These are phyloP conservation scores for Actenoides hombroni DNA, from an alignment of 2,113 vertebrate species.

Conservation along the genomic window DNA sequence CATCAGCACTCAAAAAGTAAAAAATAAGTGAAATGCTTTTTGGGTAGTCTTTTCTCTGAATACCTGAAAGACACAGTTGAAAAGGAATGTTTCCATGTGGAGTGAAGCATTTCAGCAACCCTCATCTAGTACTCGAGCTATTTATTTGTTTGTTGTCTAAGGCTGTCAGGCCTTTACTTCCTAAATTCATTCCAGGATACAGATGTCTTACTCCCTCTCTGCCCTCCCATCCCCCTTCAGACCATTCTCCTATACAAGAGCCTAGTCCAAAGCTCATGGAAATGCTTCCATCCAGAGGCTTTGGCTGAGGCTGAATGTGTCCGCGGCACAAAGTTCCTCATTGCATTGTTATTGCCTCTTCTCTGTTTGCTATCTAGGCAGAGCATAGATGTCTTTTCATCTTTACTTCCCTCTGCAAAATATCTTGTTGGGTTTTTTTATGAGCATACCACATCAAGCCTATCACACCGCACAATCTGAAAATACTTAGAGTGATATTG, in stretches of 20 bases:
- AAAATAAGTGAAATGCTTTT: neutral
- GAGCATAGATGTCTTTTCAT: neutral
- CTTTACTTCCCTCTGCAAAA: neutral
- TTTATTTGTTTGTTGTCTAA: slow-evolving; percentile 25
- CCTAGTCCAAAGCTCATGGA: neutral
- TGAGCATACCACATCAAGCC: neutral
- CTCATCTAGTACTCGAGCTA: neutral
- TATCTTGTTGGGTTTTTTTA: neutral
- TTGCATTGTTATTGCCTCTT: neutral
- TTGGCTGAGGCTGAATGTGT: neutral
- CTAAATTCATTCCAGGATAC: slow-evolving; percentile 47
- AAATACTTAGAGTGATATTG: slow-evolving; percentile 13
- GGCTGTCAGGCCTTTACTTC: slow-evolving; percentile 38
- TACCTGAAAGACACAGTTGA: neutral
- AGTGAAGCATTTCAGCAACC: neutral
- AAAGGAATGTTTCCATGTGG: neutral
- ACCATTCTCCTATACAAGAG: neutral
- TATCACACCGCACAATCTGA: neutral
- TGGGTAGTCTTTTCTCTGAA: neutral
- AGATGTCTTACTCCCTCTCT: slow-evolving; percentile 42
- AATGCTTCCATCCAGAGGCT: slow-evolving; percentile 5
- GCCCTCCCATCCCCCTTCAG: slow-evolving; percentile 12
- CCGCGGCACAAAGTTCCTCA: neutral
- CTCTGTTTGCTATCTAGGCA: neutral
- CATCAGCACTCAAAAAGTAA: neutral